These are phyloP conservation scores for Porites evermanni DNA, from an alignment of 92 coral and sea anemone species.

Conservation along the genomic window DNA sequence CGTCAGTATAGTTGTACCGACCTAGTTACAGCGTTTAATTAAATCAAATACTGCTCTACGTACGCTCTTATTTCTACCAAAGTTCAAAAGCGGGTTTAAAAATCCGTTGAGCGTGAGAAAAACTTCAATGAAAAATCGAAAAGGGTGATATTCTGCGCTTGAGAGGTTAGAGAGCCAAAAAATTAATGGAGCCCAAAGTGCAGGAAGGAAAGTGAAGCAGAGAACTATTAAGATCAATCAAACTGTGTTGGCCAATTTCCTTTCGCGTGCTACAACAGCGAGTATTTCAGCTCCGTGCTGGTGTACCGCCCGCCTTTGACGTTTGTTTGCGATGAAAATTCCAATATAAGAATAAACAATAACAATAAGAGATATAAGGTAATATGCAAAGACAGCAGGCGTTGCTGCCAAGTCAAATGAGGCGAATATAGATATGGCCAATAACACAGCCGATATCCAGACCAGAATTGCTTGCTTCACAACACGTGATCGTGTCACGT, in stretches of 20 bases:
- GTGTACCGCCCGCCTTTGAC: background rate
- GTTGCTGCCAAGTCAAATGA: background rate
- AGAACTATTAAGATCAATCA: background rate
- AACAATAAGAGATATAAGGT: background rate
- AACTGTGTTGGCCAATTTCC: conserved; percentile 3
- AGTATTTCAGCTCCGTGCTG: background rate
- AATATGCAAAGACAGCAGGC: too few species aligned
- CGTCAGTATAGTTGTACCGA: too few species aligned
- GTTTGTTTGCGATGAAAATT: conserved; percentile 2
- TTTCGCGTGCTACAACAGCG: background rate
- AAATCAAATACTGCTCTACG: background rate
- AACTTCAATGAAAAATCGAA: background rate
- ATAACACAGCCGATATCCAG: background rate
- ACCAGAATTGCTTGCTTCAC: background rate
- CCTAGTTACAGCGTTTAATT: background rate
- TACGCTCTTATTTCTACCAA: background rate
- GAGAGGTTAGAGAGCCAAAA: background rate
- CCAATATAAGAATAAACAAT: background rate
- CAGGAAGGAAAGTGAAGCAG: background rate
- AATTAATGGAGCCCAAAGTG: background rate
- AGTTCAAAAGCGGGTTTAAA: background rate
- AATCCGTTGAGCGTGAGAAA: background rate
- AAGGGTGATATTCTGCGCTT: background rate
- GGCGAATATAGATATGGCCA: background rate
- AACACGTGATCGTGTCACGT: conserved; percentile 4